These are phyloP conservation scores for Ciona savignyi DNA, from an alignment of 23 tunicate species.

Conservation along the genomic window DNA sequence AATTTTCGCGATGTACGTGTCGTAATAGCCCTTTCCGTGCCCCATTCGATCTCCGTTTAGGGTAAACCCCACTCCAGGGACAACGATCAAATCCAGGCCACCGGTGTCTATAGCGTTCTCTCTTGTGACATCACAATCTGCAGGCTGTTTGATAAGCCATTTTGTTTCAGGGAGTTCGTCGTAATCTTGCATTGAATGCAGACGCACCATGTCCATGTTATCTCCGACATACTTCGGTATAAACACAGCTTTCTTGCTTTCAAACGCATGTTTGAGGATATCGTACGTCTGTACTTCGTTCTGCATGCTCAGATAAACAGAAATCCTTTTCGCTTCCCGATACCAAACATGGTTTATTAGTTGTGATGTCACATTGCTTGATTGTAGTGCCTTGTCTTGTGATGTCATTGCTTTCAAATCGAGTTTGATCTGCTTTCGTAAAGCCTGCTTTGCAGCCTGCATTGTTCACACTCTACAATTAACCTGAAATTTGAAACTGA, in stretches of 20 bases:
- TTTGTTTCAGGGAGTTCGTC: constrained; percentile 68
- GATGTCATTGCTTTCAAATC: constrained; percentile 24
- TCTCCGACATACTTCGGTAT: constrained; percentile 86
- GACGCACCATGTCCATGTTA: constrained; percentile 82
- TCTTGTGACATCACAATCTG: constrained; percentile 57
- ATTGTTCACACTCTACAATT: constrained; percentile 19
- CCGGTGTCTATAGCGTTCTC: constrained; percentile 65
- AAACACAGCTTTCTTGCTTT: constrained; percentile 36
- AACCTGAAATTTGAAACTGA: too few relatives aligned
- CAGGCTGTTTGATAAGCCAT: constrained; percentile 93
- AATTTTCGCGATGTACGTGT: constrained; percentile 59
- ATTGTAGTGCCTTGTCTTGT: constrained; percentile 37
- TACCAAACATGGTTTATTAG: constrained; percentile 33
- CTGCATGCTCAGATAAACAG: constrained; percentile 79
- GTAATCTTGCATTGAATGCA: constrained; percentile 65
- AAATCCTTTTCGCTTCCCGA: constrained; percentile 27
- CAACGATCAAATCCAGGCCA: constrained; percentile 76
- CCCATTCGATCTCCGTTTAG: constrained; percentile 55
- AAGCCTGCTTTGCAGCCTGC: constrained; percentile 67
- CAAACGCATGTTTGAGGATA: constrained; percentile 50
- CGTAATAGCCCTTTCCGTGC: constrained; percentile 92
- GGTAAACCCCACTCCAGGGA: constrained; percentile 90
- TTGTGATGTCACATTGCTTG: constrained; percentile 31
- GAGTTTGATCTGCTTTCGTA: constrained; percentile 70
- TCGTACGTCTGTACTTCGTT: constrained; percentile 66